Conservation (phyloP, 2,888 invertebrate species). For the Caenorhabditis sp. region DNA sequence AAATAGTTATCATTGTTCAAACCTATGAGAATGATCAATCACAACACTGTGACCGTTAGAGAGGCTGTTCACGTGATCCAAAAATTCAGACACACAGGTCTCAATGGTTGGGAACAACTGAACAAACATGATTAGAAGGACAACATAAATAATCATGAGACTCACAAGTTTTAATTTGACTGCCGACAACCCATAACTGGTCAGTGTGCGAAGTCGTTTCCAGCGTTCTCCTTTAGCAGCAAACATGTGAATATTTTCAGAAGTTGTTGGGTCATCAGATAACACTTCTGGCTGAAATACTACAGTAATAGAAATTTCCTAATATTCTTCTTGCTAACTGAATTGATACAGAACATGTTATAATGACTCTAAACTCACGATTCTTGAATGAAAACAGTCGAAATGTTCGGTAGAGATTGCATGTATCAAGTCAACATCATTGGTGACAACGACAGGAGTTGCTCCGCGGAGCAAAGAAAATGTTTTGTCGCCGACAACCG, state of each 20-base stretch:
- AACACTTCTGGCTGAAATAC: constrained; percentile 56
- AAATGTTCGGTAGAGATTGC: constrained; percentile 66
- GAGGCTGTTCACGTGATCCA: constrained; percentile 59
- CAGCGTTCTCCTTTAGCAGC: constrained; percentile 84
- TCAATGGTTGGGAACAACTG: constrained; percentile 68
- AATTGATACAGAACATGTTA: not conserved
- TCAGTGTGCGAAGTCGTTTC: constrained; percentile 85
- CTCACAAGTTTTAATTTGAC: constrained; percentile 69
- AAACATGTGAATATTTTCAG: constrained; percentile 83
- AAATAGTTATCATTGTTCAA: constrained; percentile 1
- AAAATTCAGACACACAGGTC: constrained; percentile 60
- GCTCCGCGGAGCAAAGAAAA: constrained; percentile 68
- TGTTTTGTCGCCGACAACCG: constrained; percentile 55
- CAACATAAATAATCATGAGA: constrained; percentile 6
- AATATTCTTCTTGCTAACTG: too few relatives aligned
- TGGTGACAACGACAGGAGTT: constrained; percentile 66
- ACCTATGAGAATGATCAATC: constrained; percentile 63
- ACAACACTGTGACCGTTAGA: constrained; percentile 15
- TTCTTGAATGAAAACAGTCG: constrained; percentile 69
- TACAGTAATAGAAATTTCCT: too few relatives aligned
- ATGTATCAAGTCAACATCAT: constrained; percentile 70
- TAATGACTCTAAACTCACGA: constrained; percentile 50
- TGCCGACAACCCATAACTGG: constrained; percentile 81
- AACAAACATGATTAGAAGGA: constrained; percentile 26
- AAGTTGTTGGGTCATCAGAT: constrained; percentile 47